Evolutionary conservation across 2,113 vertebrate genomes (phyloP).

Genomic region (Ammospiza caudacuta): DNA sequence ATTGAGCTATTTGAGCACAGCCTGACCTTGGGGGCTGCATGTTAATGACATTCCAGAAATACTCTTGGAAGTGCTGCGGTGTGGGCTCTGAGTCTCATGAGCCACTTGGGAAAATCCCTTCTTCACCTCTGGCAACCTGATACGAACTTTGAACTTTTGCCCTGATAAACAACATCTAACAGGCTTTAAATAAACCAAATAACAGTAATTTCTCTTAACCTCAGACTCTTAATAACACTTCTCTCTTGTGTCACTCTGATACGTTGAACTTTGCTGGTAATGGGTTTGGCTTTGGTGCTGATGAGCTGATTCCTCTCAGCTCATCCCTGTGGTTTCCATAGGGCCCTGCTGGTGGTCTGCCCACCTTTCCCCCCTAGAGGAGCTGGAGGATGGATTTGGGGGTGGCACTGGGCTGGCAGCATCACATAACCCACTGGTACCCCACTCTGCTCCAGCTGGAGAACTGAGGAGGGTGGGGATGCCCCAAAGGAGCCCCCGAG

Average conservation of each 20-base stretch:
- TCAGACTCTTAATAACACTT: neutral
- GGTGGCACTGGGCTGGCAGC: neutral
- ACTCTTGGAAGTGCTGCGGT: neutral
- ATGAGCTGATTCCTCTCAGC: neutral
- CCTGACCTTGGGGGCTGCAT: neutral
- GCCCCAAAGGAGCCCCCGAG: neutral
- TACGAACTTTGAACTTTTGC: neutral
- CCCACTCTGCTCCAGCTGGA: neutral
- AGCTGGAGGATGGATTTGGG: neutral
- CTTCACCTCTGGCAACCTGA: neutral
- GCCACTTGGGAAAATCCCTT: neutral
- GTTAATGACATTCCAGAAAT: neutral
- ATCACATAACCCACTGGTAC: neutral
- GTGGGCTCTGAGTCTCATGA: neutral
- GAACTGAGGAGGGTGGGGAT: neutral
- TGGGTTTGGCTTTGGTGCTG: neutral
- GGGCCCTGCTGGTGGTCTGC: neutral
- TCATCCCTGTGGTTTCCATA: fast-evolving
- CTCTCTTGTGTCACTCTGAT: neutral
- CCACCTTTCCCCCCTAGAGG: neutral
- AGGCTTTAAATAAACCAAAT: constrained; percentile 14
- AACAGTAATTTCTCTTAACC: constrained; percentile 25
- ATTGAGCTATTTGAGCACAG: neutral
- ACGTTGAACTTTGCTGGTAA: neutral
- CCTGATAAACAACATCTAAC: neutral